Percentiles rank a stretch among this genome's conserved stretches.
Conservation (phyloP, 2,888 invertebrate genomes). For the Eupeodes luniger region DNA sequence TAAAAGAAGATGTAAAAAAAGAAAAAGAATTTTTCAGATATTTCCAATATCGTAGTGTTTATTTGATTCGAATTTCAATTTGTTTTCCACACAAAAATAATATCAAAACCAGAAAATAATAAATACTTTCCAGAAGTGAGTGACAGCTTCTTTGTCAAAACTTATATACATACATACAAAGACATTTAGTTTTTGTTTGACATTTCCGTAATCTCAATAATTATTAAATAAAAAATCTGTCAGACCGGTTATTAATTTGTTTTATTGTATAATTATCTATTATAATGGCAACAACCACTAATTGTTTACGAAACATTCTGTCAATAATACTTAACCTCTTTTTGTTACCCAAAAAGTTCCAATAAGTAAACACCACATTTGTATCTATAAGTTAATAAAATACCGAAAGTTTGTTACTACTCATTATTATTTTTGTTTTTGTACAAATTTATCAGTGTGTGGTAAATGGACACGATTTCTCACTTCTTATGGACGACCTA, state of each 20-base stretch:
- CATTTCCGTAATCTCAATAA: background rate
- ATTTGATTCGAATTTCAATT: no score
- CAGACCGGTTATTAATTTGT: background rate
- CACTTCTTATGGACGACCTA: constrained; percentile 16
- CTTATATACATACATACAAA: background rate
- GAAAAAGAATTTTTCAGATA: no score
- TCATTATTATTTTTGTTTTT: constrained; percentile 9
- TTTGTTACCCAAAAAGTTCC: background rate
- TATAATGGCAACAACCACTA: background rate
- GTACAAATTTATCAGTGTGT: constrained; percentile 3
- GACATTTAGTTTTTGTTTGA: background rate
- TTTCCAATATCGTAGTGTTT: no score
- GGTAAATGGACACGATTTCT: constrained; percentile 20
- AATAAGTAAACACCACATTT: background rate
- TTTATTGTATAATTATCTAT: background rate
- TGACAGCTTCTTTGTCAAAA: background rate
- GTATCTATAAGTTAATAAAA: constrained; percentile 12
- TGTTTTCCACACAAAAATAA: no score
- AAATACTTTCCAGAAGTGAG: background rate
- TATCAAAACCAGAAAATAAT: background rate
- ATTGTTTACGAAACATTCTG: constrained; percentile 13
- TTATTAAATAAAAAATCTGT: background rate
- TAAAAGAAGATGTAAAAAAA: no score
- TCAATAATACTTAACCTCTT: constrained; percentile 15
- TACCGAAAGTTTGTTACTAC: constrained; percentile 11